Evolutionary conservation across 2,888 invertebrate genomes (phyloP).

Genomic region (Autographa pulchrina): DNA sequence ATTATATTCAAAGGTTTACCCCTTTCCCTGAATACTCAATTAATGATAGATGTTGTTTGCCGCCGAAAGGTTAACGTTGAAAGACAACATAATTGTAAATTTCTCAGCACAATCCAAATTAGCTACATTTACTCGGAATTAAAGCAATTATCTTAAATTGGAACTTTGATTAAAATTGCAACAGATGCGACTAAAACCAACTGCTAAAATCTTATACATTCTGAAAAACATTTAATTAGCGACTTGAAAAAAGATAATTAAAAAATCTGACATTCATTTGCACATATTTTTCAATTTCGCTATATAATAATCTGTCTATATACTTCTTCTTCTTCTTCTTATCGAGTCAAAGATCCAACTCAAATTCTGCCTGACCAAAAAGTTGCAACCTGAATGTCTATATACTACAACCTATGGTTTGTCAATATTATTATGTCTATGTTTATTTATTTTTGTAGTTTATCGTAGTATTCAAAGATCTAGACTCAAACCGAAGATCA

Average conservation of each 20-base stretch:
- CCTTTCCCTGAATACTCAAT: slow-evolving; percentile 1
- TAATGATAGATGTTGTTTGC: slow-evolving; percentile 13
- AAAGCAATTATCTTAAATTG: slow-evolving; percentile 22
- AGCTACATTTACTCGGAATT: slow-evolving; percentile 25
- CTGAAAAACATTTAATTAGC: background rate
- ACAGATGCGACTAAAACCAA: slow-evolving; percentile 9
- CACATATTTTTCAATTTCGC: too few relatives aligned
- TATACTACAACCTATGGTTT: too few relatives aligned
- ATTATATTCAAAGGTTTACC: background rate
- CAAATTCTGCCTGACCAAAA: too few relatives aligned
- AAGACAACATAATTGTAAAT: slow-evolving; percentile 8
- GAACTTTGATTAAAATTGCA: slow-evolving; percentile 28
- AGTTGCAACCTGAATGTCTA: too few relatives aligned
- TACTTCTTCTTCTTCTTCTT: too few relatives aligned
- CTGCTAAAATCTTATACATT: slow-evolving; percentile 8
- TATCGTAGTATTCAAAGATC: too few relatives aligned
- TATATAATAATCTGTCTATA: too few relatives aligned
- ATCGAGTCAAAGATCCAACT: too few relatives aligned
- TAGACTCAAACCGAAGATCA: background rate
- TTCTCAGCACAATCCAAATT: slow-evolving; percentile 14
- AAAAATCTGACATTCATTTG: too few relatives aligned
- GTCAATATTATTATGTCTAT: too few relatives aligned
- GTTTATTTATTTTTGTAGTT: too few relatives aligned
- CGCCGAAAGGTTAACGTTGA: slow-evolving; percentile 3
- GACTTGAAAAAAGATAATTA: slow-evolving; percentile 8